phyloP scores from a whole-genome alignment of 2,797 vertebrate species.

The Rallus crepitans region DNA sequence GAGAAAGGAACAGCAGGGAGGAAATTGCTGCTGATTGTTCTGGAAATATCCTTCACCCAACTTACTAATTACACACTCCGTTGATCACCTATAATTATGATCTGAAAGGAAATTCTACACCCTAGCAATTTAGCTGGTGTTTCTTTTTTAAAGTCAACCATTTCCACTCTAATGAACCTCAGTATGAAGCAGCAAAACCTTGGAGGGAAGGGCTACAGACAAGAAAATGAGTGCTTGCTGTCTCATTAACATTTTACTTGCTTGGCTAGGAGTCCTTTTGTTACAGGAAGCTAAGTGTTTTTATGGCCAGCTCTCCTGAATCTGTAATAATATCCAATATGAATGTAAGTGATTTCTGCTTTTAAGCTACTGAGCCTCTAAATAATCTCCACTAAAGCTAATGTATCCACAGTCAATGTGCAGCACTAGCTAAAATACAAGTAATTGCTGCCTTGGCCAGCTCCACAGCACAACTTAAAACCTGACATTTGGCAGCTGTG shows the following conservation, averaged over 20 bases:
- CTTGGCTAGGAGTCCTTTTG: conserved; percentile 64
- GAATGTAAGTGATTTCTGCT: conserved; percentile 58
- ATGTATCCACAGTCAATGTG: conserved; percentile 31
- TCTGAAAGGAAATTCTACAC: conserved; percentile 56
- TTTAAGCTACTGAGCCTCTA: conserved; percentile 61
- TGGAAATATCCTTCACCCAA: conserved; percentile 55
- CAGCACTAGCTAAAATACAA: conserved; percentile 39
- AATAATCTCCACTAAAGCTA: conserved; percentile 50
- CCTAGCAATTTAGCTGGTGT: conserved; percentile 8
- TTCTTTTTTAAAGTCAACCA: conserved; percentile 46
- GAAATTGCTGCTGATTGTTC: conserved; percentile 65
- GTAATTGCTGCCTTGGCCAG: conserved; percentile 56
- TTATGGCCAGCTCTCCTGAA: conserved; percentile 55
- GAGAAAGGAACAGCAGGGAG: conserved; percentile 54
- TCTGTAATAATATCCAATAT: conserved; percentile 62
- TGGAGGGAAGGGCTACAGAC: conserved; percentile 34
- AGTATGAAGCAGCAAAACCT: conserved; percentile 44
- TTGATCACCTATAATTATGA: conserved; percentile 61
- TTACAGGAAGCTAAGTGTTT: conserved; percentile 68
- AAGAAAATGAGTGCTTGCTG: conserved; percentile 55
- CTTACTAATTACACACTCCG: conserved; percentile 68
- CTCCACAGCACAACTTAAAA: background rate
- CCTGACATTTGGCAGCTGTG: conserved; percentile 34
- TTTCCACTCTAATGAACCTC: conserved; percentile 55
- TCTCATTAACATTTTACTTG: conserved; percentile 70